Evolutionary conservation across 2,797 vertebrate species (phyloP), one percentile per base, ranked within the genome.

Genomic region (Danio jaintianensis): DNA sequence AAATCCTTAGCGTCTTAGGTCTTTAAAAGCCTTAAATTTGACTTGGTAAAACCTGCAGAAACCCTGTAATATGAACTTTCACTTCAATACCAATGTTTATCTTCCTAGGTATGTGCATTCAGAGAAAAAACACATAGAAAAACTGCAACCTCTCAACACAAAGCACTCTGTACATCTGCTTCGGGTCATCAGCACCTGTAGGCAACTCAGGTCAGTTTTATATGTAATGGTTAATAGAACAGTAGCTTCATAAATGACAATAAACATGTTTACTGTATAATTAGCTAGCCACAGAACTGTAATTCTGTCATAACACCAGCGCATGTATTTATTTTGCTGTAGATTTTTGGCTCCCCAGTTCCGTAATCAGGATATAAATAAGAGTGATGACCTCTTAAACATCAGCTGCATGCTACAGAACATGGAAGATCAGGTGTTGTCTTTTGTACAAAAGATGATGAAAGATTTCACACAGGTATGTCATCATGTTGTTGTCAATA

Each of bases 171-270:
- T 80, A 5, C 22, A 82, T 50, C 84, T 89, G 81, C 84, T 91
- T 55, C 89, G 86, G 78, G 84, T 80, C 48, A 58, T 91, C 72
- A 89, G 80, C 74, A 90, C 83, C 16, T 93, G 89, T 63, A 79
- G 53, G 58, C 50, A 90, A 36, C 83, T 93, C 73, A 88, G 83
- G 92, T 93, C 61, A 90, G 89, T 75, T 56, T 45, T 16, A 45
- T 22, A 2, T n/a, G n/a, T n/a, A n/a, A n/a, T n/a, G n/a, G n/a
- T n/a, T n/a, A n/a, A n/a, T n/a, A n/a, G n/a, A n/a, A n/a, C n/a
- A n/a, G n/a, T n/a, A n/a, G n/a, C n/a, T 42, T 9, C 13, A 20
- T 18, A 18, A 1, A 2, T 53, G 36, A 8, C 53, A 12, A 0
- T 61, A 63, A 53, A 29, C 38, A 15, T 16, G 20, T n/a, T 2